phyloP scores from a whole-genome alignment of 2,888 invertebrate genomes.

The Adelphocoris suturalis region DNA sequence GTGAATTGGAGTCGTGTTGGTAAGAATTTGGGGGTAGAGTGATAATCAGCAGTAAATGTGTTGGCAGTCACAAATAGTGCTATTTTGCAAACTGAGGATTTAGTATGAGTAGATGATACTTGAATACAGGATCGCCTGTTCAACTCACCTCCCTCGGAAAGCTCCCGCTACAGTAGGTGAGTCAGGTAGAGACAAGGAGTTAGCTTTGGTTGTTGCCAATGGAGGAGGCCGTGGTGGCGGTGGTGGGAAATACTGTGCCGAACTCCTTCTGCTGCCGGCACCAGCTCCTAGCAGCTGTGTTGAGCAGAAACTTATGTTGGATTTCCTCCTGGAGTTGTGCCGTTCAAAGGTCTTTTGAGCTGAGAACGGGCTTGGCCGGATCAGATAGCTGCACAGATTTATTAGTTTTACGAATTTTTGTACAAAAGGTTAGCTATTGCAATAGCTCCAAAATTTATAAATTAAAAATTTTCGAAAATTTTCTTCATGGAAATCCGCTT shows the following conservation, averaged over 20 bases:
- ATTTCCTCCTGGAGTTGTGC: slow-evolving; percentile 93
- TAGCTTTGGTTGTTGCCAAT: slow-evolving; percentile 90
- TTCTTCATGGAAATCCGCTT: too few relatives aligned
- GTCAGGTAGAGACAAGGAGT: slow-evolving; percentile 92
- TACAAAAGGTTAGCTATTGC: too few relatives aligned
- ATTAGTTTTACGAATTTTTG: not conserved
- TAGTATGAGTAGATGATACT: too few relatives aligned
- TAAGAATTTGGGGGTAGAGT: too few relatives aligned
- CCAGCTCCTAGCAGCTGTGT: slow-evolving; percentile 81
- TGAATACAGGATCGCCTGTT: too few relatives aligned
- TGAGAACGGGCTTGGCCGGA: slow-evolving; percentile 96
- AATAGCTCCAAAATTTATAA: too few relatives aligned
- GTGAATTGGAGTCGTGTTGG: too few relatives aligned
- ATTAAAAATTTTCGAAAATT: too few relatives aligned
- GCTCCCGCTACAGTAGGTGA: slow-evolving; percentile 86
- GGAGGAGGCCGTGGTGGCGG: slow-evolving; percentile 87
- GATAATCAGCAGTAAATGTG: too few relatives aligned
- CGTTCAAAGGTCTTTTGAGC: slow-evolving; percentile 96
- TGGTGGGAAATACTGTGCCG: slow-evolving; percentile 81
- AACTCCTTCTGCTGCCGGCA: slow-evolving; percentile 83
- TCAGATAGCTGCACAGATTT: slow-evolving; percentile 85
- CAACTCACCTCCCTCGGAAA: slow-evolving; percentile 73
- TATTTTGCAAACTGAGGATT: too few relatives aligned
- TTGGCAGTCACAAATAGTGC: too few relatives aligned
- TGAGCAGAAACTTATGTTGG: slow-evolving; percentile 94